phyloP scores from a whole-genome alignment of 1,140 invertebrate genomes.

The Polypedilum pembai region DNA sequence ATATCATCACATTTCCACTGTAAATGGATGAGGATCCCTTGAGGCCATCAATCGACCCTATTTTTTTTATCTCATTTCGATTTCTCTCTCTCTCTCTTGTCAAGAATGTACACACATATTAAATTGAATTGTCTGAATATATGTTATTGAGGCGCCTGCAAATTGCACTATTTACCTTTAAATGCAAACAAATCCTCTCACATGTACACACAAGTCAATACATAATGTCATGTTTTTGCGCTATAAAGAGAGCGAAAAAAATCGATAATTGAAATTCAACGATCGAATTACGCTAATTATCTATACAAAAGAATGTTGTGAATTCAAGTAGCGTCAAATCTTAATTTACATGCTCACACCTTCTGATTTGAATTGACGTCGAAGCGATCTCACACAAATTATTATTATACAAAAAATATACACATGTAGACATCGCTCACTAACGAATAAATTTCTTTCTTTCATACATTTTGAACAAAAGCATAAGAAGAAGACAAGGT shows the following conservation, averaged over 20 bases:
- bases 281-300: slow-evolving; percentile 26
- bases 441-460: background rate
- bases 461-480: background rate
- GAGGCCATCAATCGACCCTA: background rate
- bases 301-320: slow-evolving; percentile 21
- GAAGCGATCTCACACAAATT: background rate
- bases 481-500: slow-evolving; percentile 22
- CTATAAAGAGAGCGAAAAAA: background rate
- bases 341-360: slow-evolving; percentile 28
- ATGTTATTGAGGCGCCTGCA: too few relatives aligned
- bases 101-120: too few relatives aligned
- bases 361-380: background rate
- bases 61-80: background rate
- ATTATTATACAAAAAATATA: too few relatives aligned
- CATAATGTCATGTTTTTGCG: too few relatives aligned
- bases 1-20: slow-evolving; percentile 22
- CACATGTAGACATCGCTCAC: background rate
- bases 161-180: too few relatives aligned
- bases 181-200: too few relatives aligned
- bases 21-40: background rate
- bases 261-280: slow-evolving; percentile 25
- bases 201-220: too few relatives aligned
- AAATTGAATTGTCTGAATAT: too few relatives aligned
- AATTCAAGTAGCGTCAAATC: slow-evolving; percentile 26
- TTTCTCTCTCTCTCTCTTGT: background rate